phyloP scores from a whole-genome alignment of 2,113 vertebrate genomes.

The Tragulus kanchil region DNA sequence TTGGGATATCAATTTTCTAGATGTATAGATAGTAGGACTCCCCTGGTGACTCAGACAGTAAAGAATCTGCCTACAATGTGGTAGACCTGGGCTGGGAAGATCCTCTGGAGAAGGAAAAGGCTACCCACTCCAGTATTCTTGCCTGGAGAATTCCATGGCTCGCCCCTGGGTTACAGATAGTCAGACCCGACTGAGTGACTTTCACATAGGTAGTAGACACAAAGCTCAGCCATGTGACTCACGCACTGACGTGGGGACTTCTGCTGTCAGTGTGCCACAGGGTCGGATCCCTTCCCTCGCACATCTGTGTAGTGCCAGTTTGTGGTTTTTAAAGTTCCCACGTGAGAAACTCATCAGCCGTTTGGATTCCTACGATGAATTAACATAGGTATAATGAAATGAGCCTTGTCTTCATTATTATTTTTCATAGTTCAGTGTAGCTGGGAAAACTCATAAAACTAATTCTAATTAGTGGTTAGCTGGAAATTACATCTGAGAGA shows the following conservation, averaged over 20 bases:
- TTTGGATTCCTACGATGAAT: conserved; percentile 17
- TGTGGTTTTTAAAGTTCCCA: conserved; percentile 9
- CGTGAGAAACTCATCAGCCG: background rate
- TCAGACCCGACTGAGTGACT: no score
- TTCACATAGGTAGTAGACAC: background rate
- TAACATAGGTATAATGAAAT: conserved; percentile 8
- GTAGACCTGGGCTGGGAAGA: no score
- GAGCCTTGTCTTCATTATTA: conserved; percentile 37
- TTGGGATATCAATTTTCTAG: background rate
- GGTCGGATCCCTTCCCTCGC: background rate
- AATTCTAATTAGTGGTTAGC: conserved; percentile 9
- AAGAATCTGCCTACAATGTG: no score
- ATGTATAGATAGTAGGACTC: background rate
- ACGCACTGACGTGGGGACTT: rapidly evolving
- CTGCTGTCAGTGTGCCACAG: no score
- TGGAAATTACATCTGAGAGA: background rate
- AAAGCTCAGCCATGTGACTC: background rate
- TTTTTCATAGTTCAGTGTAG: conserved; percentile 23
- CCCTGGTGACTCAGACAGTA: no score
- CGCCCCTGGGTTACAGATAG: no score
- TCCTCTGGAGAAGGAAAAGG: no score
- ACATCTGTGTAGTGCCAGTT: background rate
- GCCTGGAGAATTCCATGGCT: no score
- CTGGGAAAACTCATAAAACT: conserved; percentile 38
- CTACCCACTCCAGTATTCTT: no score